Evolutionary conservation across 64 coral and sea anemone species (phyloP).

Genomic region (Stylophora pistillata): DNA sequence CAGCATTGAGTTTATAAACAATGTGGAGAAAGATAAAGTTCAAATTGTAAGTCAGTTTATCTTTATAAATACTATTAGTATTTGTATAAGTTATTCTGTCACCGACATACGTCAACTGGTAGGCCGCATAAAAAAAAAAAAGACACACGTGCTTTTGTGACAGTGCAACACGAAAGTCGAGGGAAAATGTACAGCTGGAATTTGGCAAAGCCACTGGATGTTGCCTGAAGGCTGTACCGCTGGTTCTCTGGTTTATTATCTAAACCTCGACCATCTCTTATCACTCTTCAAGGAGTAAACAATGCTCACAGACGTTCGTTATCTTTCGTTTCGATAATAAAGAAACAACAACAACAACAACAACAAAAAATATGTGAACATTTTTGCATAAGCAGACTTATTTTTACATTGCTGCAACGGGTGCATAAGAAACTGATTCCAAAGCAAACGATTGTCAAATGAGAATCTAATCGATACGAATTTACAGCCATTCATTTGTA

Average conservation of each 20-base stretch:
- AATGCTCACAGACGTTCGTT: not conserved
- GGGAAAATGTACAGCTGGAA: not conserved
- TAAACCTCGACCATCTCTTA: not conserved
- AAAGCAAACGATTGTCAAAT: too few species aligned
- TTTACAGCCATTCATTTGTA: too few species aligned
- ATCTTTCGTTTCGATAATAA: not conserved
- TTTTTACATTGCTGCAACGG: not conserved
- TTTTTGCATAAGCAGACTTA: not conserved
- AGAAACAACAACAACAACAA: not conserved
- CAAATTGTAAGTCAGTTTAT: not conserved
- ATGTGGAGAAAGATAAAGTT: not conserved
- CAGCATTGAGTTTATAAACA: not conserved
- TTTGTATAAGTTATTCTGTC: not conserved
- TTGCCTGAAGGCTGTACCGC: not conserved
- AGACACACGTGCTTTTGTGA: not conserved
- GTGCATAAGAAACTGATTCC: too few species aligned
- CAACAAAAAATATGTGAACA: not conserved
- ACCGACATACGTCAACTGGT: not conserved
- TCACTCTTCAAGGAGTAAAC: too few species aligned
- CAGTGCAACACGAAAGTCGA: not conserved
- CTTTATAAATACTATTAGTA: not conserved
- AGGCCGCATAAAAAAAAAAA: not conserved
- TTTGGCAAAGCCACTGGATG: not conserved
- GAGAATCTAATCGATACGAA: too few species aligned
- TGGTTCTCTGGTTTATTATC: not conserved